Evolutionary conservation across 2,113 vertebrate species (phyloP).

Genomic region (Actenoides lindsayi): DNA sequence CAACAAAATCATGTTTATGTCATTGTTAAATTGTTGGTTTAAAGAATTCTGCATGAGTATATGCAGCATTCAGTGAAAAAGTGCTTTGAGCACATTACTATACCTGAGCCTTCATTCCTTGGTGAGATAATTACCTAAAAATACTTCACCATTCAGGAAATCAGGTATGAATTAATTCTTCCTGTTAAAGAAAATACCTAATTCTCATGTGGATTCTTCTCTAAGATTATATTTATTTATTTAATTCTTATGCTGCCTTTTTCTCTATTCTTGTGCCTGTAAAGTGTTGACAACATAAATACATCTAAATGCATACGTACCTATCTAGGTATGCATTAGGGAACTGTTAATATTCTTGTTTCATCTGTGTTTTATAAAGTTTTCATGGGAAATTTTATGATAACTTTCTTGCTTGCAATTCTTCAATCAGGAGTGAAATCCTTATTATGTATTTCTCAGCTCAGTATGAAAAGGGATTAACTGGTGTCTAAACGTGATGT

Average conservation of each 20-base stretch:
- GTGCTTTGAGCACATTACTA: background rate
- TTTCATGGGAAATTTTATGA: background rate
- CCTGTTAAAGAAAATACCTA: slow-evolving; percentile 36
- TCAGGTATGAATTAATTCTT: slow-evolving; percentile 10
- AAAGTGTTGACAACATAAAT: background rate
- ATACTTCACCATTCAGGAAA: slow-evolving; percentile 51
- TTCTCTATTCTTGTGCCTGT: background rate
- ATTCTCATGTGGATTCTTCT: slow-evolving; percentile 5
- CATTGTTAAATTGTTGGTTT: background rate
- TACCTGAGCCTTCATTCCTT: slow-evolving; percentile 8
- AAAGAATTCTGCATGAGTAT: background rate
- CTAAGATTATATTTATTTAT: background rate
- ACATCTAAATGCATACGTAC: background rate
- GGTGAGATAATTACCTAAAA: slow-evolving; percentile 28
- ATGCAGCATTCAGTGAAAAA: background rate
- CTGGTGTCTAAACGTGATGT: background rate
- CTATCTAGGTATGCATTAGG: background rate
- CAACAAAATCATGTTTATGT: background rate
- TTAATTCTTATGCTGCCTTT: background rate
- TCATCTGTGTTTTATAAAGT: background rate
- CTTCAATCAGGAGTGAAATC: background rate
- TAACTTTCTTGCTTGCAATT: background rate
- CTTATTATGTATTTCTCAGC: background rate
- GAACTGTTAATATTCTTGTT: background rate
- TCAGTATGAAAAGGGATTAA: slow-evolving; percentile 6